phyloP scores from a whole-genome alignment of 2,888 invertebrate species.

The Pasiphila rectangulata region DNA sequence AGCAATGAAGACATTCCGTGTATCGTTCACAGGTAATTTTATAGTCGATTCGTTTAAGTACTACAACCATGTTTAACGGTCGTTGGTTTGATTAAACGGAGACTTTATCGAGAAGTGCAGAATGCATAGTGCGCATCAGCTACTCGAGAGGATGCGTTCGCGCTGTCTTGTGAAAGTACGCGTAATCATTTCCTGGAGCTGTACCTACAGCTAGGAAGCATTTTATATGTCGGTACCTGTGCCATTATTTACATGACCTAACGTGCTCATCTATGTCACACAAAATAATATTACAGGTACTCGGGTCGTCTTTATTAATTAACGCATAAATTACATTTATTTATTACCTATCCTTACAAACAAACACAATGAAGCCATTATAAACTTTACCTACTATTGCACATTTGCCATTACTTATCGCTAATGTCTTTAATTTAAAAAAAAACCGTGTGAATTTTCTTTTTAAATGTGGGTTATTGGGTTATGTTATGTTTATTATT shows the following conservation, averaged over 20 bases:
- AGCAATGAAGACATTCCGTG: constrained; percentile 1
- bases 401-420: no score
- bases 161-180: constrained; percentile 50
- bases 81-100: constrained; percentile 13
- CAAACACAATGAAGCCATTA: background rate
- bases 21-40: background rate
- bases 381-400: no score
- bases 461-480: no score
- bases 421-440: no score
- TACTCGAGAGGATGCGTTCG: constrained; percentile 34
- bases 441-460: no score
- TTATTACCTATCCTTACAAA: no score
- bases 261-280: constrained; percentile 40
- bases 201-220: constrained; percentile 49
- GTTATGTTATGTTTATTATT: no score
- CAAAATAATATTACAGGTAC: no score
- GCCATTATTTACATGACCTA: constrained; percentile 50
- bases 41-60: background rate
- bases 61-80: constrained; percentile 5
- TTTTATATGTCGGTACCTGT: no score
- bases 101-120: constrained; percentile 23
- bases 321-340: no score
- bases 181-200: constrained; percentile 52
- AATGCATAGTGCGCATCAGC: constrained; percentile 10
- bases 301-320: constrained; percentile 54